Evolutionary conservation across 2,888 invertebrate species (phyloP).

Genomic region (Eupithecia subumbrata): DNA sequence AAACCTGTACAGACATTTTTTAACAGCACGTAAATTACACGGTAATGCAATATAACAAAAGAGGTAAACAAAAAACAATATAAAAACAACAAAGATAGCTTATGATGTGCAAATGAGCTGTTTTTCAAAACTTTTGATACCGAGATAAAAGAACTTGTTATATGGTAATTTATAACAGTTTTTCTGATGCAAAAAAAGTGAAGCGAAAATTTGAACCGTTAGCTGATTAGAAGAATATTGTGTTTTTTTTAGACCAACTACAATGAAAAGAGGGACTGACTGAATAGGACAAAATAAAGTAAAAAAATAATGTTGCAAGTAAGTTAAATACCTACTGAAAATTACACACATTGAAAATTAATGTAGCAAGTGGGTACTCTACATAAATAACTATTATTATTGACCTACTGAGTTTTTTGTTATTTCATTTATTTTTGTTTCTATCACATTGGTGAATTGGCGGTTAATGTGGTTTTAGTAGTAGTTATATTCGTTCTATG

Average conservation of each 20-base stretch:
- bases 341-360: too few species aligned
- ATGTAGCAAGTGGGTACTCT: too few species aligned
- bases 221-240: neutral
- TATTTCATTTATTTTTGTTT: too few species aligned
- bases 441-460: too few species aligned
- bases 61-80: slow-evolving; percentile 38
- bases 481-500: neutral
- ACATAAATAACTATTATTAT: neutral
- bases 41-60: slow-evolving; percentile 56
- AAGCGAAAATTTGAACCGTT: slow-evolving; percentile 5
- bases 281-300: too few species aligned
- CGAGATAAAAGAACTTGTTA: slow-evolving; percentile 67
- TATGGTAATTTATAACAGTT: slow-evolving; percentile 62
- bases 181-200: slow-evolving; percentile 34
- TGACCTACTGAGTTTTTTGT: too few species aligned
- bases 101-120: slow-evolving; percentile 54
- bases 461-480: too few species aligned
- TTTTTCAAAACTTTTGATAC: slow-evolving; percentile 55
- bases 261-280: neutral
- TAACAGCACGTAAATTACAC: slow-evolving; percentile 66
- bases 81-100: slow-evolving; percentile 35
- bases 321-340: too few species aligned
- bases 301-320: too few species aligned
- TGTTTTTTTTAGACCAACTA: neutral
- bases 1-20: slow-evolving; percentile 34